These are phyloP conservation scores for Elaeidobius kamerunicus DNA, from an alignment of 2,888 invertebrate species.

Conservation along the genomic window DNA sequence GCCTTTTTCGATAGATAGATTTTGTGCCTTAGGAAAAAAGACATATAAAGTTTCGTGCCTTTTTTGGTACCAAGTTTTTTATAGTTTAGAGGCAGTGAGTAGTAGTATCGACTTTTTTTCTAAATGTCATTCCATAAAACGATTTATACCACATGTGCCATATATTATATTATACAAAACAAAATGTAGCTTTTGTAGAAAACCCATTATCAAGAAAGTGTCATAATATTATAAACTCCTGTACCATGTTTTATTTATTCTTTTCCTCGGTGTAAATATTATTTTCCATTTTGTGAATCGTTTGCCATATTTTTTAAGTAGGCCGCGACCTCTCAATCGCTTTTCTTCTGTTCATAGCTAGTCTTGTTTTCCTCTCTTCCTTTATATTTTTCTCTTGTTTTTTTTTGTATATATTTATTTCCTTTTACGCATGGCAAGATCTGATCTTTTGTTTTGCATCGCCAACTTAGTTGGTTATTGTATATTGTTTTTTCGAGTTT, in stretches of 20 bases:
- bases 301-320: slow-evolving; percentile 45
- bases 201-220: slow-evolving; percentile 36
- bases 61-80: slow-evolving; percentile 39
- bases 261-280: slow-evolving; percentile 38
- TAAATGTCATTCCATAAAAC: slow-evolving; percentile 37
- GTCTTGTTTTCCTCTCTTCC: slow-evolving; percentile 37
- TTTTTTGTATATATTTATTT: slow-evolving; percentile 33
- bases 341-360: slow-evolving; percentile 43
- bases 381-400: slow-evolving; percentile 32
- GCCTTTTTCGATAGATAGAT: slow-evolving; percentile 44
- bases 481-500: slow-evolving; percentile 10
- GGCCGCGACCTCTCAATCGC: slow-evolving; percentile 28
- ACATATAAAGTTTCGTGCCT: slow-evolving; percentile 45
- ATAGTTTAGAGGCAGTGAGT: slow-evolving; percentile 31
- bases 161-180: slow-evolving; percentile 30
- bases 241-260: slow-evolving; percentile 28
- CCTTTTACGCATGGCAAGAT: slow-evolving; percentile 27
- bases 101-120: neutral
- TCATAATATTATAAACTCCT: slow-evolving; percentile 35
- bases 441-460: slow-evolving; percentile 10
- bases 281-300: slow-evolving; percentile 44
- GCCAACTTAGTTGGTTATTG: slow-evolving; percentile 25
- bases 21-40: slow-evolving; percentile 48
- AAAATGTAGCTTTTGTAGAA: slow-evolving; percentile 24
- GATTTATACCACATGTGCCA: slow-evolving; percentile 36